Conservation (phyloP, 2,888 invertebrate species). For the Eubasilissa splendida region DNA sequence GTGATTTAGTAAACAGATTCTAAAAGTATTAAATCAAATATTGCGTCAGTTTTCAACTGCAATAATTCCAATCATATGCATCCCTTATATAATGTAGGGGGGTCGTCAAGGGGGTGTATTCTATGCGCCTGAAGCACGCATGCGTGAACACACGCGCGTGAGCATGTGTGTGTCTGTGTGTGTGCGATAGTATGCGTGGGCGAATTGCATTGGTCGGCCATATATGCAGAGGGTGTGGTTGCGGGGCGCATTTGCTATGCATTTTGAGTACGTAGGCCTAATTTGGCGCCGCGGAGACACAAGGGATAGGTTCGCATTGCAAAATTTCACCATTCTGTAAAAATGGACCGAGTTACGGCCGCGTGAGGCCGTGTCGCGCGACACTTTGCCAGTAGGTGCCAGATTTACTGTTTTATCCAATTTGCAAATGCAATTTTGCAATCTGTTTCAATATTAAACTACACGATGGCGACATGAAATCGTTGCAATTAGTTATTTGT, state of each 20-base stretch:
- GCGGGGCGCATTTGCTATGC: slow-evolving; percentile 20
- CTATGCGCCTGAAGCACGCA: slow-evolving; percentile 3
- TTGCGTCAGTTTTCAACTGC: too few species aligned
- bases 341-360: too few species aligned
- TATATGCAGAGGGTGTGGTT: slow-evolving; percentile 23
- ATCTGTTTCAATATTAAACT: too few species aligned
- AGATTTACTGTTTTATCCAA: too few species aligned
- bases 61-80: background rate
- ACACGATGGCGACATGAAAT: too few species aligned
- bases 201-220: slow-evolving; percentile 42
- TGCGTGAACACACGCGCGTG: background rate
- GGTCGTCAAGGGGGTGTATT: background rate
- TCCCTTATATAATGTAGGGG: slow-evolving; percentile 32
- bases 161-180: background rate
- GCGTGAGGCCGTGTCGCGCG: too few species aligned
- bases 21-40: too few species aligned
- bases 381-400: too few species aligned
- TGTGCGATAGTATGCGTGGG: slow-evolving; percentile 25
- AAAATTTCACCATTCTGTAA: too few species aligned
- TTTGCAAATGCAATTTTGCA: too few species aligned
- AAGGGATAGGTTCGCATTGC: background rate
- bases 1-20: too few species aligned
- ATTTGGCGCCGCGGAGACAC: background rate
- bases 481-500: too few species aligned
- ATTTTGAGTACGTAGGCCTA: slow-evolving; percentile 26